Conservation (phyloP, 2,888 invertebrate genomes). For the Drosophila glabriapex region DNA sequence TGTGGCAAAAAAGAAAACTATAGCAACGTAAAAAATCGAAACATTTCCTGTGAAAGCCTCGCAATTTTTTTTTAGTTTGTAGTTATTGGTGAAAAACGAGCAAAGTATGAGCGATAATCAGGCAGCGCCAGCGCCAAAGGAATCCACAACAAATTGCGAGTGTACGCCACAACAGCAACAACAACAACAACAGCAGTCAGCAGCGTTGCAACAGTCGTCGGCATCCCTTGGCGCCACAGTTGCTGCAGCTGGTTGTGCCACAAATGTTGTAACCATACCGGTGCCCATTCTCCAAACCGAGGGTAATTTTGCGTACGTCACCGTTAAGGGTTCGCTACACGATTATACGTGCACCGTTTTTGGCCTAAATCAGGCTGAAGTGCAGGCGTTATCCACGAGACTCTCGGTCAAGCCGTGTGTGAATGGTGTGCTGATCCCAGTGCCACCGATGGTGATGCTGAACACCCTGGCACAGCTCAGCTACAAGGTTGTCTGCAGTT, state of each 20-base stretch:
- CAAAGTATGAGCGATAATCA: conserved; percentile 65
- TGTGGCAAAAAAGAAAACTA: conserved; percentile 53
- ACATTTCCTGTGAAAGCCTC: conserved; percentile 35
- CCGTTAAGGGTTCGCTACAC: conserved; percentile 92
- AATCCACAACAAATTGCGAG: conserved; percentile 60
- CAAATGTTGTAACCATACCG: conserved; percentile 85
- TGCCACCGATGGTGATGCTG: conserved; percentile 89
- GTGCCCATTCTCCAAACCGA: conserved; percentile 85
- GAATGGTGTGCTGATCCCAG: conserved; percentile 91
- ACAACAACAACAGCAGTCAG: conserved; percentile 1
- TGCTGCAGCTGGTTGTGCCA: conserved; percentile 44
- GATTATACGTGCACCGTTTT: conserved; percentile 91
- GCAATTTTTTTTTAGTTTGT: conserved; percentile 18
- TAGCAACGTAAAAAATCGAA: conserved; percentile 64
- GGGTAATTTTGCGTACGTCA: conserved; percentile 90
- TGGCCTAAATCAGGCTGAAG: conserved; percentile 90
- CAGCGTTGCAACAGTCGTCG: conserved; percentile 37
- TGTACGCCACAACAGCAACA: conserved; percentile 32
- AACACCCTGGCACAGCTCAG: conserved; percentile 92
- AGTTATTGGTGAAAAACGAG: conserved; percentile 15
- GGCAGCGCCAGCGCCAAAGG: conserved; percentile 49
- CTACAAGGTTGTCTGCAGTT: conserved; percentile 91
- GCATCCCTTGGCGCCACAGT: conserved; percentile 42
- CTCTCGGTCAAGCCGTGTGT: conserved; percentile 89
- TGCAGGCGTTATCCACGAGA: conserved; percentile 89